These are phyloP conservation scores for Chaunax sp. DNA, from an alignment of 2,797 vertebrate species.

Conservation along the genomic window DNA sequence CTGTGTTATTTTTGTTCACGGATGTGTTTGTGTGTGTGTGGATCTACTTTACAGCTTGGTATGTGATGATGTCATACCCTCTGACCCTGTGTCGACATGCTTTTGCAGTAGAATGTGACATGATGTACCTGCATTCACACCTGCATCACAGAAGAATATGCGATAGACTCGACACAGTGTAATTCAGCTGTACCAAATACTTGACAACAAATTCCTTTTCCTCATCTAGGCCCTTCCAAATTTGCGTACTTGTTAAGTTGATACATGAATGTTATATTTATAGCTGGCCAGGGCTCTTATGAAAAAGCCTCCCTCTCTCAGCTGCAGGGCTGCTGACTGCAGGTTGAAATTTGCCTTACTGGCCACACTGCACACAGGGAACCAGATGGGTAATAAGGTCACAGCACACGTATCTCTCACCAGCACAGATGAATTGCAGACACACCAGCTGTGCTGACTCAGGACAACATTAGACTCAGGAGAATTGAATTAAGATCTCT, in stretches of 20 bases:
- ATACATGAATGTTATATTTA: constrained; percentile 77
- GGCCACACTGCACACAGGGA: constrained; percentile 64
- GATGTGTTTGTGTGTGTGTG: constrained; percentile 8
- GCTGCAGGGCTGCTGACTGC: constrained; percentile 78
- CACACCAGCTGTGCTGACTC: constrained; percentile 74
- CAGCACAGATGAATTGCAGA: constrained; percentile 74
- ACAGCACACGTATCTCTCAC: constrained; percentile 67
- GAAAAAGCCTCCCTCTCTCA: constrained; percentile 54
- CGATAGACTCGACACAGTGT: not conserved
- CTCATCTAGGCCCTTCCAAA: constrained; percentile 31
- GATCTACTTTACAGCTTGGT: not conserved
- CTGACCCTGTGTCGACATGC: not conserved
- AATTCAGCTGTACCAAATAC: no score
- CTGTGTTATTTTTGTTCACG: constrained; percentile 2
- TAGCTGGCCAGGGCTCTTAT: constrained; percentile 47
- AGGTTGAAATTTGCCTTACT: constrained; percentile 69
- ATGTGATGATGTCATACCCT: not conserved
- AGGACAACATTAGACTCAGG: constrained; percentile 66
- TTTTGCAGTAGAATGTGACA: not conserved
- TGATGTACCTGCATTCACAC: constrained; percentile 9
- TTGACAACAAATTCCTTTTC: constrained; percentile 23
- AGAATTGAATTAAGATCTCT: constrained; percentile 59
- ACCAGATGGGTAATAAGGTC: constrained; percentile 84
- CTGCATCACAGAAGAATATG: constrained; percentile 17
- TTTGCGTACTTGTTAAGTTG: constrained; percentile 56